Percentiles rank a stretch among this genome's conserved stretches.
Evolutionary conservation across 1,140 invertebrate genomes (phyloP).

Genomic region (Lepidurus couesii): DNA sequence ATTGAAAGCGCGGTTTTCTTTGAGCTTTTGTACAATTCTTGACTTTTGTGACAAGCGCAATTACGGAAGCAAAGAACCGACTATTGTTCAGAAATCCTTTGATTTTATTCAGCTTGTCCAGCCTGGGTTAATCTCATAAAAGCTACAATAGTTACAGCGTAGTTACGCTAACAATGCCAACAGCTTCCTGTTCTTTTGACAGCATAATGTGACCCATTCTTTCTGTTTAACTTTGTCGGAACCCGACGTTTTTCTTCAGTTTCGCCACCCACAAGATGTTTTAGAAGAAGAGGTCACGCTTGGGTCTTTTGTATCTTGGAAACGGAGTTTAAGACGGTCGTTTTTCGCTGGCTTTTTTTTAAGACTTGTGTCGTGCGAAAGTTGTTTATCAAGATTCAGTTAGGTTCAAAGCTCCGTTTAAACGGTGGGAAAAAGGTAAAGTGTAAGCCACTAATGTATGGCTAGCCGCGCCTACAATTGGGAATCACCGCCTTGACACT

Average conservation of each 20-base stretch:
- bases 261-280: neutral
- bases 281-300: neutral
- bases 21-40: neutral
- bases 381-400: too few species aligned
- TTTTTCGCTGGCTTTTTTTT: too few species aligned
- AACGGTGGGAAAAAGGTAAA: too few species aligned
- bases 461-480: too few species aligned
- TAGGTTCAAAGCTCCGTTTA: too few species aligned
- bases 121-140: neutral
- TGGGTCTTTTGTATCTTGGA: neutral
- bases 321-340: neutral
- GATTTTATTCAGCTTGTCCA: neutral
- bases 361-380: too few species aligned
- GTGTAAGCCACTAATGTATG: too few species aligned
- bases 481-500: too few species aligned
- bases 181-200: neutral
- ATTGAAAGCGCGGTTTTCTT: neutral
- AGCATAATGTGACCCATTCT: neutral
- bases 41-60: constrained; percentile 5
- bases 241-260: neutral
- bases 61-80: neutral
- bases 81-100: neutral
- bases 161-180: neutral
- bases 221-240: neutral
- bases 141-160: neutral